Conservation (phyloP, 2,113 vertebrate species). For the Quiscalus mexicanus region DNA sequence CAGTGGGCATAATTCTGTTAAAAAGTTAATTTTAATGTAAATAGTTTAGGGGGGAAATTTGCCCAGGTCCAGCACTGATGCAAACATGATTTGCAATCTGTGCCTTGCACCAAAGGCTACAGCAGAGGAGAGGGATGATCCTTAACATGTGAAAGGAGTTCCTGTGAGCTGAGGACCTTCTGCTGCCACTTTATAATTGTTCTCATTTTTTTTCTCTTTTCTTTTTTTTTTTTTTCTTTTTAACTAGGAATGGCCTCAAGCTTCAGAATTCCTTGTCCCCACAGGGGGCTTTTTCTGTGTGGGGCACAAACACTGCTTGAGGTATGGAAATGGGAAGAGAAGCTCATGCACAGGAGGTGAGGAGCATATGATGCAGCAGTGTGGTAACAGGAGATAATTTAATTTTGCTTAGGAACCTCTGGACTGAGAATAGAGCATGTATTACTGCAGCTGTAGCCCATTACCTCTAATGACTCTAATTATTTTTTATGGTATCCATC, state of each 20-base stretch:
- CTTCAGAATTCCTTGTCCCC: background rate
- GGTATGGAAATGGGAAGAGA: background rate
- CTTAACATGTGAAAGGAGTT: background rate
- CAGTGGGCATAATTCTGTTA: background rate
- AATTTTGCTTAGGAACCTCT: constrained; percentile 55
- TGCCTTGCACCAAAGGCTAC: background rate
- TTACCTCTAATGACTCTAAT: constrained; percentile 68
- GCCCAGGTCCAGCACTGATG: background rate
- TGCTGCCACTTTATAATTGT: background rate
- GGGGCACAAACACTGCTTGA: background rate
- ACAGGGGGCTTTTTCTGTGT: background rate
- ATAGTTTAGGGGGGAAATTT: background rate
- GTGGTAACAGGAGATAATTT: constrained; percentile 48
- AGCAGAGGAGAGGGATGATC: background rate
- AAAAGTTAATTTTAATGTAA: background rate
- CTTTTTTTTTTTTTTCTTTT: background rate
- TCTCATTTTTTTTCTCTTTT: background rate
- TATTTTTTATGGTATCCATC: constrained; percentile 66
- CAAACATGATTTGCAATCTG: background rate
- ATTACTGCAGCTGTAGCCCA: constrained; percentile 56
- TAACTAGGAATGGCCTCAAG: background rate
- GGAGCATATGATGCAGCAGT: constrained; percentile 18
- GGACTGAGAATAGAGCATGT: constrained; percentile 34
- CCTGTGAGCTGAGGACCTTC: background rate
- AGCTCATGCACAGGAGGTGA: background rate